phyloP scores from a whole-genome alignment of 2,888 invertebrate species.

The Nemurella pictetii region DNA sequence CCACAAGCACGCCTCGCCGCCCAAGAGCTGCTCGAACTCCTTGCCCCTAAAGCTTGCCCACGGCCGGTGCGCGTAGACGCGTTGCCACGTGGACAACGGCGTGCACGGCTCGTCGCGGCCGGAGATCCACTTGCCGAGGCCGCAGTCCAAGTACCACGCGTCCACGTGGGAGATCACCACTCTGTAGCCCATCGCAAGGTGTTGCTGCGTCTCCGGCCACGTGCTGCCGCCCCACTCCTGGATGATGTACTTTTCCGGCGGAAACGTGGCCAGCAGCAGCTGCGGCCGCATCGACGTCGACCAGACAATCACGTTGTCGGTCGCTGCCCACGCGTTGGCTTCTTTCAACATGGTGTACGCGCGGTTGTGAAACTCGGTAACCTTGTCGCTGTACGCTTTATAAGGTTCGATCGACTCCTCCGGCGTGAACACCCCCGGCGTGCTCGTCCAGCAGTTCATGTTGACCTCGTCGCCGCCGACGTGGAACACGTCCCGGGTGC shows the following conservation, averaged over 20 bases:
- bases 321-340: constrained; percentile 59
- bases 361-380: constrained; percentile 50
- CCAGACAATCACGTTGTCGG: constrained; percentile 69
- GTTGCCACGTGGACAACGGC: constrained; percentile 46
- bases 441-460: constrained; percentile 70
- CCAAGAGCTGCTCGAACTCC: constrained; percentile 53
- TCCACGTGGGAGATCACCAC: constrained; percentile 49
- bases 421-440: not conserved
- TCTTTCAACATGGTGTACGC: constrained; percentile 64
- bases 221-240: constrained; percentile 82
- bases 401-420: not conserved
- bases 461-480: constrained; percentile 50
- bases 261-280: constrained; percentile 68
- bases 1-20: constrained; percentile 52
- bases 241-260: constrained; percentile 64
- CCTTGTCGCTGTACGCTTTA: constrained; percentile 43
- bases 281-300: constrained; percentile 69
- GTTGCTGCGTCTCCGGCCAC: constrained; percentile 72
- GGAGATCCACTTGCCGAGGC: constrained; percentile 41
- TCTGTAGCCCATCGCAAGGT: constrained; percentile 47
- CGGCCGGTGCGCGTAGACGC: constrained; percentile 37
- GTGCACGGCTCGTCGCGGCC: constrained; percentile 41
- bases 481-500: constrained; percentile 53
- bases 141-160: constrained; percentile 50
- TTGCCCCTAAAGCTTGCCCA: constrained; percentile 52